These are phyloP conservation scores for Notarius quadriscutis DNA, from an alignment of 2,113 vertebrate genomes.

Conservation along the genomic window DNA sequence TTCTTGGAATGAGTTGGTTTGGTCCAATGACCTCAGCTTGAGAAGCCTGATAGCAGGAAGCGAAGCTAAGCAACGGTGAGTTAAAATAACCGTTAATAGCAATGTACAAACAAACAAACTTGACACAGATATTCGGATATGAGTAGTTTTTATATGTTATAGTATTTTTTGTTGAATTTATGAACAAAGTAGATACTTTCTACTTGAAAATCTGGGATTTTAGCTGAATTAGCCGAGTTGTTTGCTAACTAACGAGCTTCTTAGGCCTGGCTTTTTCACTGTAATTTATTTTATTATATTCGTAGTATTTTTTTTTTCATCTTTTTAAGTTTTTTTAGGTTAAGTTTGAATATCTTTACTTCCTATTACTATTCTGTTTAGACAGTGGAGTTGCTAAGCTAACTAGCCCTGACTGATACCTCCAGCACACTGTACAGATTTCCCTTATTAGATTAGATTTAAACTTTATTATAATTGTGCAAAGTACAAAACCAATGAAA, in stretches of 20 bases:
- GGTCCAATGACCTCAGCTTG: conserved; percentile 64
- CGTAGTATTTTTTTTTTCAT: not conserved
- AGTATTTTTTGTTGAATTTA: not conserved
- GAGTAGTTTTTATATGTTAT: not conserved
- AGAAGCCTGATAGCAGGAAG: not conserved
- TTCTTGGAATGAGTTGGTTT: conserved; percentile 55
- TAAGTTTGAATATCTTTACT: not conserved
- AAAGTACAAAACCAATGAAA: no score
- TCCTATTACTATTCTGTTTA: not conserved
- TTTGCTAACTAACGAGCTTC: not conserved
- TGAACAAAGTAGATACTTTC: not conserved
- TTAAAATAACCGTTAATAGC: not conserved
- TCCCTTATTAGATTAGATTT: not conserved
- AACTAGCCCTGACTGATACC: not conserved
- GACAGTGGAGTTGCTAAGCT: not conserved
- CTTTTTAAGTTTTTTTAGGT: not conserved
- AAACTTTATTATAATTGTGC: no score
- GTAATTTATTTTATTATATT: not conserved
- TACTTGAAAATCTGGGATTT: not conserved
- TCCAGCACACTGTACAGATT: not conserved
- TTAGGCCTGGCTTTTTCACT: not conserved
- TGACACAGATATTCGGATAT: not conserved
- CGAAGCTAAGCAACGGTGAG: not conserved
- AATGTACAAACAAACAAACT: not conserved
- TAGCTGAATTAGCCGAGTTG: not conserved